Conservation (phyloP, 2,797 vertebrate species). For the Podargus strigoides region DNA sequence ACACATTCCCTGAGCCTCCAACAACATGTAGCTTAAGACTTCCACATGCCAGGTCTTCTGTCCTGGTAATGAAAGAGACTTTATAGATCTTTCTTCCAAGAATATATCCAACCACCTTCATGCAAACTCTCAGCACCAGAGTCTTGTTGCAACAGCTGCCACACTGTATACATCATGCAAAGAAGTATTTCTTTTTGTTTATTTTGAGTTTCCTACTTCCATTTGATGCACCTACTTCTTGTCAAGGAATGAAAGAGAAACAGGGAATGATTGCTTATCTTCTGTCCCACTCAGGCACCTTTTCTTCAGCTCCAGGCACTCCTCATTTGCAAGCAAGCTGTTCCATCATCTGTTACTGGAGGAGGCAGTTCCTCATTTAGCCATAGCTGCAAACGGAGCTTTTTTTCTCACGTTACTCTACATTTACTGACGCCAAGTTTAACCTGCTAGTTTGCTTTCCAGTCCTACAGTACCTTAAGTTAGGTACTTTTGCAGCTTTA, state of each 20-base stretch:
- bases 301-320: not conserved
- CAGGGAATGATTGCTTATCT: not conserved
- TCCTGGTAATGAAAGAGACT: not conserved
- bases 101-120: not conserved
- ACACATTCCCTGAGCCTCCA: not conserved
- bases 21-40: not conserved
- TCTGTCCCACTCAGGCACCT: not conserved
- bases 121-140: not conserved
- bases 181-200: not conserved
- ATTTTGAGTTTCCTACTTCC: not conserved
- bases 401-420: not conserved
- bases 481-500: not conserved
- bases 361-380: not conserved
- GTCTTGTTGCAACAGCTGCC: not conserved
- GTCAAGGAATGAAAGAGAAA: not conserved
- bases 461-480: not conserved
- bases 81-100: not conserved
- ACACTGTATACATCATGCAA: not conserved
- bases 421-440: not conserved
- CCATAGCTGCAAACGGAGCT: not conserved
- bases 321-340: not conserved
- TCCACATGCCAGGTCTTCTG: not conserved
- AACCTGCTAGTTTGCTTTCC: not conserved
- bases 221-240: not conserved
- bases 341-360: not conserved